Base-by-base conservation (phyloP, 2,888 invertebrate genomes). In the Dioctria rufipes region DNA sequence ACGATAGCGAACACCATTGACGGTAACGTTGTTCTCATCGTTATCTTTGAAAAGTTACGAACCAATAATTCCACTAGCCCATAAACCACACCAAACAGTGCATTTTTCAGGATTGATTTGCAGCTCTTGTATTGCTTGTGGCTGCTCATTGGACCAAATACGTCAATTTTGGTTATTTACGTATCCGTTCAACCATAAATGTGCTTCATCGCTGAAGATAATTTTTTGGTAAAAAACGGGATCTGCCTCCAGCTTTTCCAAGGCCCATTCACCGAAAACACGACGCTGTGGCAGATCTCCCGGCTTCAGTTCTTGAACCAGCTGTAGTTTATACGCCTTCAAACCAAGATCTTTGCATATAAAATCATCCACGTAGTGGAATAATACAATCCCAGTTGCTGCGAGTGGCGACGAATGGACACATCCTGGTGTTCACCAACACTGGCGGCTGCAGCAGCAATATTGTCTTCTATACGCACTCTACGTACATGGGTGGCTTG, bases 281-380 rank as follows among this genome's bases (percentile, higher is more conserved):
- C 4, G 65, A 13, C 81, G 81, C 42, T 54, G 37, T 25, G 39
- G 80, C 9, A 58, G 67, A 80, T 75, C 81, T 25, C 2, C n/a
- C 60, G 82, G 82, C 81, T 81, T 82, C 78, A 82, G 61, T 82
- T 82, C 78, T 78, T 81, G 80, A 65, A 81, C 78, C 8, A 82
- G 78, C 40, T 81, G 78, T 8, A 82, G 78, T 65, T 81, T 82
- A 65, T 81, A 81, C 11, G 75, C 42, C 42, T 75, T 75, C 25
- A 75, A 61, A 60, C 46, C 61, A n/a, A 81, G 60, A 80, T 81
- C 49, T 40, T 61, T 54, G n/a, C 78, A n/a, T n/a, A 73, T 69
- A 75, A 81, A 81, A 81, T 81, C 60, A 63, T 65, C 81, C 61
- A 67, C 66, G 66, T 66, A 8, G 81, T 80, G 39, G 69, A 69